A percentile compares a stretch with the other conserved stretches of the same genome.
These are phyloP conservation scores for Sphaeridia pumilis DNA, from an alignment of 2,888 invertebrate species.

Conservation along the genomic window DNA sequence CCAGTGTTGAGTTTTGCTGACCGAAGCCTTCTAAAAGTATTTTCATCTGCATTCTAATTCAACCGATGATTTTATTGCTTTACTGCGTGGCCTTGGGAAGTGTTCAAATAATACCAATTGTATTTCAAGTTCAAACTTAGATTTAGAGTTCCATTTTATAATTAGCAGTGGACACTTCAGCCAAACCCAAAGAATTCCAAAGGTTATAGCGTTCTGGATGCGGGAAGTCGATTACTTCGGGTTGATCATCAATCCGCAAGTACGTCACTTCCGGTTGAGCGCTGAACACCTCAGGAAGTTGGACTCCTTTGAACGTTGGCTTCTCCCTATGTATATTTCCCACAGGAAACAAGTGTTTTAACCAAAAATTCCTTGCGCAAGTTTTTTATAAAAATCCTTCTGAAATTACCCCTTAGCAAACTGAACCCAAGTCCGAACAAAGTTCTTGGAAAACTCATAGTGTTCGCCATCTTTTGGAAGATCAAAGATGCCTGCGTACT, in stretches of 20 bases:
- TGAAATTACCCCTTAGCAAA: conserved; percentile 19
- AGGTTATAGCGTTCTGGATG: neutral
- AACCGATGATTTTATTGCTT: too few relatives aligned
- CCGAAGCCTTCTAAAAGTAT: too few relatives aligned
- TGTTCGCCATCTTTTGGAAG: neutral
- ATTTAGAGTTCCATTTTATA: too few relatives aligned
- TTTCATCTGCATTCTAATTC: too few relatives aligned
- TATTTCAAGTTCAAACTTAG: too few relatives aligned
- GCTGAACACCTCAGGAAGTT: neutral
- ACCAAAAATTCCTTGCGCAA: neutral
- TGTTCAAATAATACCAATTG: too few relatives aligned
- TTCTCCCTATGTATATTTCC: too few relatives aligned
- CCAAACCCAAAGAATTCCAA: too few relatives aligned
- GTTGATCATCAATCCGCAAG: neutral
- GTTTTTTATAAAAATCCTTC: neutral
- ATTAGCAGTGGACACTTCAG: too few relatives aligned
- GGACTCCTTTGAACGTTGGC: neutral
- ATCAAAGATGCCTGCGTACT: neutral
- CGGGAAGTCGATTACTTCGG: neutral
- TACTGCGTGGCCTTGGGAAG: too few relatives aligned
- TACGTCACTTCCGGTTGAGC: neutral
- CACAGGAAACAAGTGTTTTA: too few relatives aligned
- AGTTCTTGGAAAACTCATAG: conserved; percentile 21
- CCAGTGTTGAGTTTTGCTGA: too few relatives aligned
- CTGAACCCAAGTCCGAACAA: conserved; percentile 26